Conservation (phyloP, 2,113 vertebrate species). For the Calidris pugnax region DNA sequence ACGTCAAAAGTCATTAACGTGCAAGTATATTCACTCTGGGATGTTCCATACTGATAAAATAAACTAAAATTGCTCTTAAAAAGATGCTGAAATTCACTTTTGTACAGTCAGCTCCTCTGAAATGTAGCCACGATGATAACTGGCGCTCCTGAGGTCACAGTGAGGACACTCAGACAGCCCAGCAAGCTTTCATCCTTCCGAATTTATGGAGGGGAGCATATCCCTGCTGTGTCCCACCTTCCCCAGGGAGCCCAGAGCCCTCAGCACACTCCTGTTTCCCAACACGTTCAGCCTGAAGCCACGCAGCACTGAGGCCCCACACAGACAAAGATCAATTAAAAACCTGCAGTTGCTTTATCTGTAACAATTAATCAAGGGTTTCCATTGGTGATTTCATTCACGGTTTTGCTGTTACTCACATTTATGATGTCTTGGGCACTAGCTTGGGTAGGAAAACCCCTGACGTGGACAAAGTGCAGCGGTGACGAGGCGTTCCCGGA, state of each 20-base stretch:
- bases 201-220: rapidly evolving
- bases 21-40: rapidly evolving
- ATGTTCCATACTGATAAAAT: rapidly evolving
- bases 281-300: rapidly evolving
- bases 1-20: rapidly evolving
- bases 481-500: not conserved
- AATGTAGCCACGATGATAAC: not conserved
- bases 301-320: rapidly evolving
- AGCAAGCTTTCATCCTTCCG: not conserved
- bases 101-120: not conserved
- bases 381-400: rapidly evolving
- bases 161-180: rapidly evolving
- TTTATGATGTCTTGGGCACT: constrained; percentile 85
- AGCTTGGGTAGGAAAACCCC: constrained; percentile 84
- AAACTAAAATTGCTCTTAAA: rapidly evolving
- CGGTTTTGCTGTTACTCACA: constrained; percentile 68
- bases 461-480: constrained; percentile 80
- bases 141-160: not conserved
- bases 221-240: rapidly evolving
- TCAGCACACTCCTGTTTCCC: too few relatives aligned
- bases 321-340: not conserved
- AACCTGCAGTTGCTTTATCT: not conserved
- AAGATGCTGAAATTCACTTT: not conserved
- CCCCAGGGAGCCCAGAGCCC: not conserved
- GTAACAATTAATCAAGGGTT: not conserved